Base-by-base conservation (phyloP, 1,140 invertebrate genomes). In the Anastrepha ludens region DNA sequence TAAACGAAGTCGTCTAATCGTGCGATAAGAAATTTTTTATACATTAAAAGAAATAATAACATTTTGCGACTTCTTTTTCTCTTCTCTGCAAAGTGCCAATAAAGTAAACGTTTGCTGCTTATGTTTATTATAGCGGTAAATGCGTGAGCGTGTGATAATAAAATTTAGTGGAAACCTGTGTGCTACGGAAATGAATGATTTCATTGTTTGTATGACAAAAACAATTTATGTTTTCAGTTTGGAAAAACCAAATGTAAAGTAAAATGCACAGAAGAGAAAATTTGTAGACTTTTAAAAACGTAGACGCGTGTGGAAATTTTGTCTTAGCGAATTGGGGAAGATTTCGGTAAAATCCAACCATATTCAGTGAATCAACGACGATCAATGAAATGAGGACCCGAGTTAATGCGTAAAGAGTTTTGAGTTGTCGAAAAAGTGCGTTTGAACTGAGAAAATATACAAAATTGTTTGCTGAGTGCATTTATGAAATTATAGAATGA, bases 71-170 rank as follows among this genome's bases (percentile, higher is more conserved):
- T 55, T 9, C 74, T 62, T 62, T 15, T 62, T 17, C 15, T n/a
- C 15, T 62, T 62, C 2, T 81, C 55, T 81, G 74, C n/a, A 81
- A 81, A 55, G 74, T 81, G 47, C 74, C 17, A 81, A 55, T 81
- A 81, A 58, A 55, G 8, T 41, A 81, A 81, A 81, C 74, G 47
- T 47, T 81, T 58, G 74, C 55, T 55, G 6, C 8, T 17, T 58
- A n/a, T 55, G 20, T 81, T 8, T 62, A 62, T 55, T 62, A 81
- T 74, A 55, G 47, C 74, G 50, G 74, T 81, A 81, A 55, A 58
- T 13, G 44, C 13, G 67, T 8, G 44, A 55, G 47, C n/a, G 47
- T 50, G 44, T 81, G 74, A 81, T 81, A 58, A 81, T 29, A 81
- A n/a, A 20, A 81, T 17, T 29, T 81, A 81, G 17, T 81, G 74